These are phyloP conservation scores for Adelognathus sp. DNA, from an alignment of 2,888 invertebrate genomes.

Conservation along the genomic window DNA sequence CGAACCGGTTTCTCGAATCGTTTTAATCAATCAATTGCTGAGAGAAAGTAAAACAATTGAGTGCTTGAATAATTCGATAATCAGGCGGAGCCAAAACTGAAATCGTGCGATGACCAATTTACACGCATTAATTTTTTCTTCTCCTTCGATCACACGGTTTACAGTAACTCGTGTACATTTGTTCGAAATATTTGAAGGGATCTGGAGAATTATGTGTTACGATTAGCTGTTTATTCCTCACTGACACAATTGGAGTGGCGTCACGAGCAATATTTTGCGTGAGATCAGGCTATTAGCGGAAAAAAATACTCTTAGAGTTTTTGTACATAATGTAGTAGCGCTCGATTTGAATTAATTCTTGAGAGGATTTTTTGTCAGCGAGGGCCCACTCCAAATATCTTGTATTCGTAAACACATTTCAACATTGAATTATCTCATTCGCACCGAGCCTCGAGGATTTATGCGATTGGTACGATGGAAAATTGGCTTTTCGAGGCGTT, in stretches of 20 bases:
- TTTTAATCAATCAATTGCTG: constrained; percentile 3
- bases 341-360: constrained; percentile 25
- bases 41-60: not conserved
- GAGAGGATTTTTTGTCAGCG: constrained; percentile 5
- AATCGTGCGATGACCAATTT: constrained; percentile 72
- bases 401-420: not conserved
- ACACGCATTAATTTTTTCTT: constrained; percentile 61
- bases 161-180: not conserved
- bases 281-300: constrained; percentile 28
- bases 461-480: not conserved
- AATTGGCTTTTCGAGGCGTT: not conserved
- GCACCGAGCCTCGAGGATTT: constrained; percentile 22
- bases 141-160: constrained; percentile 24
- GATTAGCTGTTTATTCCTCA: not conserved
- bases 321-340: constrained; percentile 47
- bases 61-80: constrained; percentile 11
- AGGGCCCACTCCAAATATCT: not conserved
- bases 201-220: not conserved
- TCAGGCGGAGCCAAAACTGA: constrained; percentile 63
- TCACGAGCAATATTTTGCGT: constrained; percentile 16
- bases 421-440: constrained; percentile 10
- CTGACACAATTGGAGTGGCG: constrained; percentile 8
- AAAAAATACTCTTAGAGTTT: constrained; percentile 46
- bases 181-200: not conserved
- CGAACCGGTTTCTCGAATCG: constrained; percentile 11